Conservation (phyloP, 2,797 vertebrate genomes). For the Hippoglossus hippoglossus region DNA sequence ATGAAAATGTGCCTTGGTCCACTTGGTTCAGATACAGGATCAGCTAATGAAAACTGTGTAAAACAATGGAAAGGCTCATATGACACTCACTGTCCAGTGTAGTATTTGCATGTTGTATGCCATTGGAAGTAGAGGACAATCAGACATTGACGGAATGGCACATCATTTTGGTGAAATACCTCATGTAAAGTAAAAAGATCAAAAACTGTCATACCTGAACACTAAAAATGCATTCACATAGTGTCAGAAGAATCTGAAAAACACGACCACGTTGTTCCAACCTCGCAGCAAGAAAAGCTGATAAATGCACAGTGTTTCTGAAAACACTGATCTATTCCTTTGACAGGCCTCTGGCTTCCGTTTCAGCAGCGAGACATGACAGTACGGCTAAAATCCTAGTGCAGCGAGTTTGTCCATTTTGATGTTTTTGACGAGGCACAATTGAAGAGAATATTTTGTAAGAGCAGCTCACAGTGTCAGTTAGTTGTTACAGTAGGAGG, state of each 20-base stretch:
- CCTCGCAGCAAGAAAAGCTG: background rate
- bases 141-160: background rate
- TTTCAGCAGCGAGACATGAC: conserved; percentile 9
- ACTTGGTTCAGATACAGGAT: conserved; percentile 1
- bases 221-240: background rate
- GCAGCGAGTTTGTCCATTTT: background rate
- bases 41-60: background rate
- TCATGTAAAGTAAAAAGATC: background rate
- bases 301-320: background rate
- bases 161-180: background rate
- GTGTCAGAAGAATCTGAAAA: no score
- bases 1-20: background rate
- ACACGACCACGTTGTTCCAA: background rate
- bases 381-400: background rate
- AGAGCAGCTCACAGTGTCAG: conserved; percentile 14
- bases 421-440: background rate
- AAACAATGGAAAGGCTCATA: conserved; percentile 11
- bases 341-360: conserved; percentile 17
- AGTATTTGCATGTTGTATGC: background rate
- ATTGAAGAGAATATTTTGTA: background rate
- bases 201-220: background rate
- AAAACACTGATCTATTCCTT: background rate
- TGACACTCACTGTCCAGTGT: background rate
- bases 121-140: background rate
- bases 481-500: background rate